Conservation (phyloP, 1,140 invertebrate genomes). For the Telenomus remus region DNA sequence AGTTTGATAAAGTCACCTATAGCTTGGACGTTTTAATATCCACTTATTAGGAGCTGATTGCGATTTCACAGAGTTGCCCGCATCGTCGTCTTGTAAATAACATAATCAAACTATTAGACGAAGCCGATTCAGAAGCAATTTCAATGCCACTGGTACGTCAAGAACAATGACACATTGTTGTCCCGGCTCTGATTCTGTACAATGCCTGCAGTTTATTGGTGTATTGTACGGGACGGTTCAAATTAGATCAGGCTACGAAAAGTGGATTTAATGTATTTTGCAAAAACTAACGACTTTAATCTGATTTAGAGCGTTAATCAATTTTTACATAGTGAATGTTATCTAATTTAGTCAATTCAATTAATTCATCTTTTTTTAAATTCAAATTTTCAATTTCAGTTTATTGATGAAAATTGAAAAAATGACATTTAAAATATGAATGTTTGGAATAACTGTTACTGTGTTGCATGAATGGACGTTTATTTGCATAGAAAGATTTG, state of each 20-base stretch:
- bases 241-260: not conserved
- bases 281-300: no score
- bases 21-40: no score
- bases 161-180: slow-evolving; percentile 27
- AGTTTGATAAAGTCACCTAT: not conserved
- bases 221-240: slow-evolving; percentile 13
- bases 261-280: no score
- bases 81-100: slow-evolving; percentile 45
- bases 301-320: no score
- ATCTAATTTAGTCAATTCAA: no score
- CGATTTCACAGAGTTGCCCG: slow-evolving; percentile 37
- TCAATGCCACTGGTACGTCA: slow-evolving; percentile 29
- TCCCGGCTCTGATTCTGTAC: not conserved
- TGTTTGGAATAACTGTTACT: no score
- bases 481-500: not conserved
- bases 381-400: no score
- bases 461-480: no score
- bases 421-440: no score
- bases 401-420: no score
- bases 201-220: slow-evolving; percentile 18
- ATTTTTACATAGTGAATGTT: no score
- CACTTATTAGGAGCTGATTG: not conserved
- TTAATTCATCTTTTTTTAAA: no score
- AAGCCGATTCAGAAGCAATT: slow-evolving; percentile 44
- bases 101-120: slow-evolving; percentile 44